Percentiles rank a stretch among this genome's conserved stretches.
Conservation (phyloP, 2,113 vertebrate species). For the Pogona vitticeps region DNA sequence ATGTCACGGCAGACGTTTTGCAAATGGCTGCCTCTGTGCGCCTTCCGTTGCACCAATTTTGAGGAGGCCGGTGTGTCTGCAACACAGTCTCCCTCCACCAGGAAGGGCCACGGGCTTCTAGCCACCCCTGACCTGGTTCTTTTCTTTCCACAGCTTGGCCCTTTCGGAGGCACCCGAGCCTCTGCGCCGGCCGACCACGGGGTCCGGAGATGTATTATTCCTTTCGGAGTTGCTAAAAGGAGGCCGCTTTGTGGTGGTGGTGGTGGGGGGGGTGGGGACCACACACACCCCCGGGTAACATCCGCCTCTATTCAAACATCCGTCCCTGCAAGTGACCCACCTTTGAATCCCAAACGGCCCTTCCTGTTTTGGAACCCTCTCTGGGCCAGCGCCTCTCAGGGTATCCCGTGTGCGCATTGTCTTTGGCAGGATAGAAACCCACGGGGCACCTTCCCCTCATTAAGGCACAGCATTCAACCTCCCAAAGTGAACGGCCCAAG, state of each 20-base stretch:
- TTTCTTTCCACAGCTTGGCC: too few relatives aligned
- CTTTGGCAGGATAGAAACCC: conserved; percentile 41
- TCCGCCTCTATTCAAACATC: conserved; percentile 21
- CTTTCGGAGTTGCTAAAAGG: not conserved
- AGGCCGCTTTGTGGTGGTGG: not conserved
- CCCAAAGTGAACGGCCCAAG: too few relatives aligned
- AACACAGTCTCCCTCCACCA: too few relatives aligned
- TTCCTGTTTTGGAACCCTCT: conserved; percentile 57
- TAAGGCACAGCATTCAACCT: not conserved
- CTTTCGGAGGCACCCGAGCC: too few relatives aligned
- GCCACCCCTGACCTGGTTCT: too few relatives aligned
- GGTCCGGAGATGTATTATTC: not conserved
- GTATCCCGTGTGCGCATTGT: conserved; percentile 37
- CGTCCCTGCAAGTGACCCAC: conserved; percentile 10
- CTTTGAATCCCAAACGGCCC: conserved; percentile 38
- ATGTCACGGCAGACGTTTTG: not conserved
- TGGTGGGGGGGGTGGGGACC: not conserved
- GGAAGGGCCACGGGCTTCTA: too few relatives aligned
- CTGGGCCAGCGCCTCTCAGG: conserved; percentile 36
- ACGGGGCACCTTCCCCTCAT: conserved; percentile 33
- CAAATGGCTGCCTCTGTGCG: not conserved
- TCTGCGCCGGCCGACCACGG: too few relatives aligned
- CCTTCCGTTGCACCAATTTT: too few relatives aligned
- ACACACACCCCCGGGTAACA: not conserved
- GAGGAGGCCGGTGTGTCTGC: too few relatives aligned